phyloP scores from a whole-genome alignment of 1,140 invertebrate species.

The Drosophila ficusphila region DNA sequence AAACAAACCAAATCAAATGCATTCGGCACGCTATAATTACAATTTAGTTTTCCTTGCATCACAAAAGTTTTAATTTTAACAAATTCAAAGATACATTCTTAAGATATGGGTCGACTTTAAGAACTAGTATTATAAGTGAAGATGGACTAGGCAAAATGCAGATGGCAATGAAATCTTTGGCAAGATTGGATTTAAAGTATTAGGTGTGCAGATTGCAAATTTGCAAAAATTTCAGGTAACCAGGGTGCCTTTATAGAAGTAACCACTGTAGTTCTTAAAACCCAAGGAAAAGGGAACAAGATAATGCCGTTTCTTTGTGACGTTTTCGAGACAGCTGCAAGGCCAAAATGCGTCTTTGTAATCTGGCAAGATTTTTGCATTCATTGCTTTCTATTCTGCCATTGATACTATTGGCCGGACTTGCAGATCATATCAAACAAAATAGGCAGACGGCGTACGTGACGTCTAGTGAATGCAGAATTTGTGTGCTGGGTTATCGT shows the following conservation, averaged over 20 bases:
- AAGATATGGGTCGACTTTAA: too few relatives aligned
- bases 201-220: too few relatives aligned
- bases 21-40: too few relatives aligned
- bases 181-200: too few relatives aligned
- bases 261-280: background rate
- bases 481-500: slow-evolving; percentile 73
- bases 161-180: background rate
- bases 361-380: slow-evolving; percentile 22
- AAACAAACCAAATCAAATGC: background rate
- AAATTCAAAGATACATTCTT: too few relatives aligned
- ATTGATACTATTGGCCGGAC: background rate
- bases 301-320: slow-evolving; percentile 23
- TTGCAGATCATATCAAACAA: slow-evolving; percentile 5
- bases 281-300: slow-evolving; percentile 10
- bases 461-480: slow-evolving; percentile 48
- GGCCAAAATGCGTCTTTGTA: slow-evolving; percentile 9
- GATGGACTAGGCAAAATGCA: too few relatives aligned
- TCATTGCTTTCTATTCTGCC: slow-evolving; percentile 1
- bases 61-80: too few relatives aligned
- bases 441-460: slow-evolving; percentile 59
- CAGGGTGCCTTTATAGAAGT: background rate
- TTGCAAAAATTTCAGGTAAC: background rate
- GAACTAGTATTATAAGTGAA: too few relatives aligned
- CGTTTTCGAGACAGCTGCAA: slow-evolving; percentile 14
- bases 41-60: too few relatives aligned